Base-by-base conservation (phyloP, 2,888 invertebrate species). In the Drosophila antonietae region DNA sequence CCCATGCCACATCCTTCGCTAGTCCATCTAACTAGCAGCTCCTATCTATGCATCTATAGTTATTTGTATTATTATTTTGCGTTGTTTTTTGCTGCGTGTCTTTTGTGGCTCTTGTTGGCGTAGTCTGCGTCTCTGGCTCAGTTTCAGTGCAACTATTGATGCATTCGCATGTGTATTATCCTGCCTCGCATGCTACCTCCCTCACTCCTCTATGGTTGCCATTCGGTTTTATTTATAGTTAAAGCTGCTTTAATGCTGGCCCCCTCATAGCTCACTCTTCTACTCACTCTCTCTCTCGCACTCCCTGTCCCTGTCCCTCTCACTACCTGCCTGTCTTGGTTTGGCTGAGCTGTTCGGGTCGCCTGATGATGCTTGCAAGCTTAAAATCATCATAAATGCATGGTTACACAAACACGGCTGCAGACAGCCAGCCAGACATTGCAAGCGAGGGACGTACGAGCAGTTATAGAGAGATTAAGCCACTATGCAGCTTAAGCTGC, bases 331-430 rank as follows among this genome's bases (percentile, higher is more conserved):
- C 14, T n/a, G 7, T 18, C 39, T 49, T 37, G 35, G 37, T 8
- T 55, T 46, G 61, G 57, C 68, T 31, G 58, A 35, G 46, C 52
- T 43, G 58, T 67, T 79, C 56, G 65, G 59, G 8, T 68, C 60
- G 53, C 60, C 75, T 61, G 68, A 69, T 75, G 89, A 86, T 88
- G 83, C 83, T 85, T 74, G 79, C 76, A 58, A 83, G 85, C 90
- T 80, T 89, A 58, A 86, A 89, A 89, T 89, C 88, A 89, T 86
- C 90, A 89, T 89, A 89, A 86, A 86, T 88, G 90, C 85, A 89
- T 80, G 82, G 78, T 66, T 83, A 82, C 78, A 75, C 80, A 81
- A 65, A 83, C 70, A 62, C 35, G 52, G 51, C 56, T 56, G 43
- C 56, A 69, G 69, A 68, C 69, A 37, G 55, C 23, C 44, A 39